phyloP scores from a whole-genome alignment of 2,797 vertebrate genomes.

The Eleutherodactylus coqui region DNA sequence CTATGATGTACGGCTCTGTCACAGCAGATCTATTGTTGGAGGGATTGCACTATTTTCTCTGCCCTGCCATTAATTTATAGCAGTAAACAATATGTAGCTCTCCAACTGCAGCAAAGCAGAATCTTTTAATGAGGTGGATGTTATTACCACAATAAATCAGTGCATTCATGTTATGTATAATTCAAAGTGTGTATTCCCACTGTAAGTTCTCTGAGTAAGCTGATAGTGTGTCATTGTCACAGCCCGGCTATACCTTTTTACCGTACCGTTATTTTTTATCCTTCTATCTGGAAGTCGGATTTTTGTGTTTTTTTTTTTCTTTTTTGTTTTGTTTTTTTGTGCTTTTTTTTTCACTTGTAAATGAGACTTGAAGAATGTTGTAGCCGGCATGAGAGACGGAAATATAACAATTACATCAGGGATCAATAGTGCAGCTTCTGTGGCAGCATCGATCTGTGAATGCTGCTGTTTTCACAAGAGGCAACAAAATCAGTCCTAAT shows the following conservation, averaged over 20 bases:
- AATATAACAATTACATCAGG: constrained; percentile 80
- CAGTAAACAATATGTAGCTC: constrained; percentile 93
- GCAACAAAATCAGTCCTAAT: constrained; percentile 91
- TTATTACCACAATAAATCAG: constrained; percentile 99
- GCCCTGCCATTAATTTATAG: constrained; percentile 93
- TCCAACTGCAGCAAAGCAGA: constrained; percentile 86
- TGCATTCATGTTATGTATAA: constrained; percentile 98
- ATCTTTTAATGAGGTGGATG: constrained; percentile 98
- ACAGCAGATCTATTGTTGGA: constrained; percentile 87
- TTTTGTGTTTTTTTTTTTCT: neutral
- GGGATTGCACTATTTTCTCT: constrained; percentile 83
- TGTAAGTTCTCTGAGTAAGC: constrained; percentile 94
- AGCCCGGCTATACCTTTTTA: constrained; percentile 72
- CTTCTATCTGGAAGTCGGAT: constrained; percentile 74
- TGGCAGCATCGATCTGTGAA: constrained; percentile 78
- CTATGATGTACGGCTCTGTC: constrained; percentile 91
- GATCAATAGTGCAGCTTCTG: constrained; percentile 86
- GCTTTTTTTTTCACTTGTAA: constrained; percentile 78
- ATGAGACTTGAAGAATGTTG: constrained; percentile 77
- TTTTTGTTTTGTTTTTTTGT: constrained; percentile 4
- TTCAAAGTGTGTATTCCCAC: constrained; percentile 99
- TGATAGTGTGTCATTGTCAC: constrained; percentile 97
- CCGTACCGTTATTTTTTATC: constrained; percentile 67
- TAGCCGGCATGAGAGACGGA: constrained; percentile 74
- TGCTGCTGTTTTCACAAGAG: constrained; percentile 80